Evolutionary conservation across 2,888 invertebrate genomes (phyloP).

Genomic region (Heliconius ethilla): DNA sequence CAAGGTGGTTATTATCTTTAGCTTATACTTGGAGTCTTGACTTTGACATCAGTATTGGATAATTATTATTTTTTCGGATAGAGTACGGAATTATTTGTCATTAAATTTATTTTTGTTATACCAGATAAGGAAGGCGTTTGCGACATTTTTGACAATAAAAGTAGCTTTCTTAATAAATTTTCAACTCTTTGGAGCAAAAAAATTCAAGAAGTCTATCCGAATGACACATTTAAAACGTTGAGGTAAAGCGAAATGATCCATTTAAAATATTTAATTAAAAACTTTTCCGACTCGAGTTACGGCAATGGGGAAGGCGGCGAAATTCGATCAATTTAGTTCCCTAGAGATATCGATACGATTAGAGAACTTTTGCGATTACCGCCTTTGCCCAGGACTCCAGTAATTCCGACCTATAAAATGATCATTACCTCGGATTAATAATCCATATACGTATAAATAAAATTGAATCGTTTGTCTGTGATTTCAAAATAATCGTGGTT

Average conservation of each 20-base stretch:
- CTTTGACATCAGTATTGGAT: not conserved
- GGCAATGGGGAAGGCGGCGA: conserved; percentile 36
- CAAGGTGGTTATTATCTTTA: too few relatives aligned
- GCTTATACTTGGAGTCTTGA: not conserved
- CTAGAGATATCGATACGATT: conserved; percentile 38
- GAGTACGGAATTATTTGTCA: not conserved
- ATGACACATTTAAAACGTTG: conserved; percentile 18
- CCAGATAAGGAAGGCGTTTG: not conserved
- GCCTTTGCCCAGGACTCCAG: conserved; percentile 19
- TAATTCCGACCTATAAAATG: conserved; percentile 21
- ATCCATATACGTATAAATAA: not conserved
- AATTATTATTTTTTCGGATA: not conserved
- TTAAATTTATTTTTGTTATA: not conserved
- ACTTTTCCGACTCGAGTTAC: conserved; percentile 39
- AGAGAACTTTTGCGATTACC: conserved; percentile 37
- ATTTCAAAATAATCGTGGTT: too few relatives aligned
- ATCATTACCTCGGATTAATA: conserved; percentile 18
- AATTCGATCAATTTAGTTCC: conserved; percentile 34
- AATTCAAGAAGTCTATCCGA: not conserved
- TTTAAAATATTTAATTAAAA: conserved; percentile 38
- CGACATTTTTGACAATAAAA: not conserved
- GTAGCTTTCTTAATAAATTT: not conserved
- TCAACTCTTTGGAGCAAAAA: not conserved
- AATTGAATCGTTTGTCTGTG: not conserved
- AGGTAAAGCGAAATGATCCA: conserved; percentile 26